A percentile compares a stretch with the other conserved stretches of the same genome.
Conservation (phyloP, 1,140 invertebrate species). For the Ceratoteleas bidentatus region DNA sequence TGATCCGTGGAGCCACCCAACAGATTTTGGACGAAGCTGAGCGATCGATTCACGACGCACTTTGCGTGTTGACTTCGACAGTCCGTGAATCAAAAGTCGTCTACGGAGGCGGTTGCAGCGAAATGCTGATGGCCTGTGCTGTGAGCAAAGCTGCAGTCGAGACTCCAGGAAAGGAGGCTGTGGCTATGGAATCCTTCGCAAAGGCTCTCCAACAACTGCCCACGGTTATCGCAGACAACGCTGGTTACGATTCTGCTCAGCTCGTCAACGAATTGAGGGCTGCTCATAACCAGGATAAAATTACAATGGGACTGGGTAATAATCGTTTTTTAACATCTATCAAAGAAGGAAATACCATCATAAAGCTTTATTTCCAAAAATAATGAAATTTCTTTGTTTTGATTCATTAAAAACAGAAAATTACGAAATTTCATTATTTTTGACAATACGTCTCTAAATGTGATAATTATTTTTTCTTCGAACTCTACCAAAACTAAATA, state of each 20-base stretch:
- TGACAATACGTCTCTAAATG: no score
- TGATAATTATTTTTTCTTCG: no score
- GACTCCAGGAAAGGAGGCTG: slow-evolving; percentile 98
- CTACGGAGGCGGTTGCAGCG: slow-evolving; percentile 96
- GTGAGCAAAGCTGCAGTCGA: slow-evolving; percentile 91
- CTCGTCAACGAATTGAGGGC: slow-evolving; percentile 95
- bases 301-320: slow-evolving; percentile 89
- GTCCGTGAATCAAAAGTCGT: slow-evolving; percentile 96
- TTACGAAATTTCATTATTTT: no score
- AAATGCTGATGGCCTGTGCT: slow-evolving; percentile 98
- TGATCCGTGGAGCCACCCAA: slow-evolving; percentile 98
- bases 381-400: no score
- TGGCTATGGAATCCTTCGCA: slow-evolving; percentile 98
- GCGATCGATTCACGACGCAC: slow-evolving; percentile 97
- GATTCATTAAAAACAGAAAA: no score
- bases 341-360: no score
- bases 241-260: slow-evolving; percentile 98
- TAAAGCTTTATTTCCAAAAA: no score
- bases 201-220: slow-evolving; percentile 93
- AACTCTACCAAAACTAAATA: no score
- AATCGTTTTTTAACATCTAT: neutral
- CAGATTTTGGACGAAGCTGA: slow-evolving; percentile 99
- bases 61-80: slow-evolving; percentile 98
- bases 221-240: slow-evolving; percentile 98
- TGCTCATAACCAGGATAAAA: slow-evolving; percentile 89